Base-by-base conservation (phyloP, 2,888 invertebrate genomes). In the Torymus tubicola region DNA sequence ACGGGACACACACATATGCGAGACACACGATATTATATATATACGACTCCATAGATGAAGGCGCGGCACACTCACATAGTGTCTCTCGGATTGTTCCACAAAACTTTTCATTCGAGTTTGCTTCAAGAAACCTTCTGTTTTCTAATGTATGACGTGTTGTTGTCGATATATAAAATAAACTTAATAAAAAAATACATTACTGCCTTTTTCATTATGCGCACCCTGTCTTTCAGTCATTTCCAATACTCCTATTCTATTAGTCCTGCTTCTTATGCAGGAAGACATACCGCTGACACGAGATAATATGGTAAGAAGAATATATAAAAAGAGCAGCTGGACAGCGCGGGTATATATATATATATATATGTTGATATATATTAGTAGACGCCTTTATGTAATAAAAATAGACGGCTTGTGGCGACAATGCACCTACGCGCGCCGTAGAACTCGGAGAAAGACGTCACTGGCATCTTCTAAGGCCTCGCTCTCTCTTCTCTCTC, bases 81-180 rank as follows among this genome's bases (percentile, higher is more conserved):
- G 90, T 91, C 90, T 90, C 90, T 90, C 90, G 90, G 90, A 90
- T 91, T 90, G 90, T 91, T 90, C 90, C 90, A 90, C 89, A 90
- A 90, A 89, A 90, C 90, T 90, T 90, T 90, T 90, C 90, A 90
- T 90, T 90, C 90, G 89, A 90, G 90, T 90, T 90, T 90, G 90
- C 90, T 90, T 91, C 90, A 90, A 90, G 90, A 90, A 90, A 91
- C 90, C 90, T 91, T 91, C 90, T 91, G 90, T 91, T 91, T 90
- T 90, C 90, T 90, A 90, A 91, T 91, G 90, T 91, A 91, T 91
- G 90, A 91, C 90, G 90, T 91, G 90, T 91, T 91, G 90, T 91
- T 91, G 90, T 91, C 90, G 90, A 90, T 91, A 91, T 90, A 91
- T 90, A 91, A 91, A 91, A 90, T 91, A 90, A 90, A 91, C 90